These are phyloP conservation scores for Polyodon spathula DNA, from an alignment of 2,113 vertebrate genomes.

Conservation along the genomic window DNA sequence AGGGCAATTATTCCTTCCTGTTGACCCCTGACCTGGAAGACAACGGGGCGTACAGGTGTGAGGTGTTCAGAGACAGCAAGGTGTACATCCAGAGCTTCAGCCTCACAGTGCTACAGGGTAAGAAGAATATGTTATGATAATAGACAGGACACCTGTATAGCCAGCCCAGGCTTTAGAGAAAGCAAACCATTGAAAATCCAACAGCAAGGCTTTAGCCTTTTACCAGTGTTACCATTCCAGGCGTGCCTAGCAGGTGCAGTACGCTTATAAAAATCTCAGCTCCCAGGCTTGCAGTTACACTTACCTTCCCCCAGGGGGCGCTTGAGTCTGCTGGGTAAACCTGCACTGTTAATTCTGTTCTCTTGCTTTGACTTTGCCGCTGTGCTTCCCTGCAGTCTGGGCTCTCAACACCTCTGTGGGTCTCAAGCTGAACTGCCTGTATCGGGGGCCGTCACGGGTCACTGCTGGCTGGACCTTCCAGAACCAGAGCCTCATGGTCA, in stretches of 20 bases:
- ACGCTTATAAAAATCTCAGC: background rate
- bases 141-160: no score
- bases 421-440: constrained; percentile 39
- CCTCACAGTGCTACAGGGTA: background rate
- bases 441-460: constrained; percentile 34
- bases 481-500: constrained; percentile 24
- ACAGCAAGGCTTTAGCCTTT: no score
- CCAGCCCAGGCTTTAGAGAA: no score
- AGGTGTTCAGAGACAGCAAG: background rate
- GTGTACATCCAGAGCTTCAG: background rate
- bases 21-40: background rate
- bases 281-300: background rate
- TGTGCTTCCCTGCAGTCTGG: constrained; percentile 33
- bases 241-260: no score
- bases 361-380: background rate
- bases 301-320: background rate
- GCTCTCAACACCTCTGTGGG: background rate
- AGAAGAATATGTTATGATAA: background rate
- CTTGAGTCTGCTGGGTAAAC: background rate
- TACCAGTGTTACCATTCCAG: no score
- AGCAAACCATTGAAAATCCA: no score
- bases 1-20: constrained; percentile 2
- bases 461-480: constrained; percentile 36
- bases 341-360: background rate
- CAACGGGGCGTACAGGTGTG: background rate